Conservation (phyloP, 2,113 vertebrate species). For the Chloroceryle aenea region DNA sequence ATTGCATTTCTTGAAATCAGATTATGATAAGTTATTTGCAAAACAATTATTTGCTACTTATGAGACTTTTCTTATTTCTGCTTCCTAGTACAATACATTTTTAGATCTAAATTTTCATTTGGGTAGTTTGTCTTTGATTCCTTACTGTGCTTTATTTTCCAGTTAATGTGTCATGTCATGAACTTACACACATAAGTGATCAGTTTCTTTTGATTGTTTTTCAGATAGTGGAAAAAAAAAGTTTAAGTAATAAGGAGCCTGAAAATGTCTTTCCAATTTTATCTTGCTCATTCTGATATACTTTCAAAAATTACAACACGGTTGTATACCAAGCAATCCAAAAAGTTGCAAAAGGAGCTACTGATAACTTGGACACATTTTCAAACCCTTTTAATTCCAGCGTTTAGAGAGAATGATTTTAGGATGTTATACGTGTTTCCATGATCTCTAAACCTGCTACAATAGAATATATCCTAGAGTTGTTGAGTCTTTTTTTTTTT, state of each 20-base stretch:
- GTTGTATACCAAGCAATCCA: background rate
- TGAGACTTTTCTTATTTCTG: background rate
- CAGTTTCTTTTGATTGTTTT: background rate
- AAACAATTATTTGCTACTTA: background rate
- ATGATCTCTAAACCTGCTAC: background rate
- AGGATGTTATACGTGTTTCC: background rate
- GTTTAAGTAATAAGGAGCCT: background rate
- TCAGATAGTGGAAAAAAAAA: background rate
- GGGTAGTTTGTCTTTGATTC: background rate
- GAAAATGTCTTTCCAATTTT: background rate
- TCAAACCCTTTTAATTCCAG: background rate
- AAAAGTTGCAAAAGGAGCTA: background rate
- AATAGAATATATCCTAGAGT: background rate
- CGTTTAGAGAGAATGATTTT: background rate
- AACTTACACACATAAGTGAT: background rate
- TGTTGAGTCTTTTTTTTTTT: background rate
- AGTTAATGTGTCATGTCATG: background rate
- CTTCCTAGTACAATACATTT: background rate
- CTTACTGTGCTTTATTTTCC: background rate
- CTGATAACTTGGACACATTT: background rate
- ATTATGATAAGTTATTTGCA: background rate
- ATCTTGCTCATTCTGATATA: background rate
- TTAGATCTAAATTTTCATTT: background rate
- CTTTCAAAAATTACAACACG: background rate
- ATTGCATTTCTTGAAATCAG: background rate